Conservation (phyloP, 1,140 invertebrate species). For the Brachionus rubens region DNA sequence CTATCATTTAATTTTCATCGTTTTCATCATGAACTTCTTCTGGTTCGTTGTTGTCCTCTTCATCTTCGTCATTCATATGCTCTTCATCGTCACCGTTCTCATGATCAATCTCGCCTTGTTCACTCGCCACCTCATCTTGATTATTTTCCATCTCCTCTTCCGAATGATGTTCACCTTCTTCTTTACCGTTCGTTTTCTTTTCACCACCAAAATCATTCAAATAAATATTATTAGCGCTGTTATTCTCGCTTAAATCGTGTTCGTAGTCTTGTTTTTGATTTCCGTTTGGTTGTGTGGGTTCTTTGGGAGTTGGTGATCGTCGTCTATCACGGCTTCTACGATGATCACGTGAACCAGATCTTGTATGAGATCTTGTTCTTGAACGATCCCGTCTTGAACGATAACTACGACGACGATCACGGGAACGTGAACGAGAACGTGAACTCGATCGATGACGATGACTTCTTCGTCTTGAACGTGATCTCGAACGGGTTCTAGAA, state of each 20-base stretch:
- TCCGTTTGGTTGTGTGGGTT: background rate
- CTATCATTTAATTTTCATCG: background rate
- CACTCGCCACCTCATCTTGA: background rate
- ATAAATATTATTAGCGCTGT: slow-evolving; percentile 21
- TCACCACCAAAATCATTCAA: slow-evolving; percentile 5
- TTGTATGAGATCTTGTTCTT: background rate
- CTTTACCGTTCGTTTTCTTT: background rate
- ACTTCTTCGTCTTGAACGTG: background rate
- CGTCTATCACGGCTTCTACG: background rate
- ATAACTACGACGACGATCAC: background rate
- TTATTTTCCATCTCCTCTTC: background rate
- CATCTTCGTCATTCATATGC: slow-evolving; percentile 3
- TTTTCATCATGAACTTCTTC: background rate
- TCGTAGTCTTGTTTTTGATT: background rate
- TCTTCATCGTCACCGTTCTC: background rate
- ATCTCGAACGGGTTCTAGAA: background rate
- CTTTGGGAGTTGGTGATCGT: background rate
- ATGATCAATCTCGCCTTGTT: background rate
- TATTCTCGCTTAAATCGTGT: slow-evolving; percentile 22
- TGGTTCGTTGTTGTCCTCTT: background rate
- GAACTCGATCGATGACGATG: background rate
- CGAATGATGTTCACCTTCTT: background rate
- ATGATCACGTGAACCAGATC: background rate
- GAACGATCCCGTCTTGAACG: background rate
- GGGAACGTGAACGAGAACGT: background rate